Evolutionary conservation across 2,797 vertebrate genomes (phyloP), one percentile per base, ranked within the genome.

Genomic region (Epinephelus malabaricus): DNA sequence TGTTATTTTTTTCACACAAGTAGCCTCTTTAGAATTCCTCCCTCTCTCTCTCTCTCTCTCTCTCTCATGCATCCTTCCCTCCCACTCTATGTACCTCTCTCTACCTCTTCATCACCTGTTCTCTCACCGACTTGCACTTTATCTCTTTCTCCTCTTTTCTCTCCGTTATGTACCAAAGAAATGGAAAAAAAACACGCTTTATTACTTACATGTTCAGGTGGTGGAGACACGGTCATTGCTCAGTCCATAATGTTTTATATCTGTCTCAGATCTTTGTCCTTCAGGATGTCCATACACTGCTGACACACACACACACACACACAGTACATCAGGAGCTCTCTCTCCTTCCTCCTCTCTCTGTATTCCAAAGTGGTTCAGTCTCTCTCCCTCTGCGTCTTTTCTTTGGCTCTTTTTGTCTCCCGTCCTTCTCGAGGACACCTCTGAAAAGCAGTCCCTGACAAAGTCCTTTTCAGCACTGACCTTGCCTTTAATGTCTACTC

Each of bases 21-120:
- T 88, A 92, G 88, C 84, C 91, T 93, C 92, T 94, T 94, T 94
- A 94, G 86, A 92, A 93, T 74, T 58, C 51, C 72, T 77, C 77
- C 2, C 75, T 73, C 79, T 27, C 65, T 19, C n/a, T 46, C 38
- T 58, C 38, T 70, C 21, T 21, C 55, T 59, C 34, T n/a, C 53
- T 47, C 54, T 62, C 38, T 71, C 19, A n/a, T 50, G 55, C 59
- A 46, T 69, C 60, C 58, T 51, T 79, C 58, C 67, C 82, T 85
- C 84, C 78, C 87, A 79, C 91, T 86, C 80, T 43, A 2, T 79
- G 59, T 82, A 69, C 71, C 69, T 78, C 74, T 69, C 49, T 85
- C 74, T 83, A 69, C 63, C 84, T 81, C 76, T 84, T 54, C 73
- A 51, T 86, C 65, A 81, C 63, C 70, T 66, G 63, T 66, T 64